phyloP scores from a whole-genome alignment of 2,797 vertebrate species.

The Staurois parvus region DNA sequence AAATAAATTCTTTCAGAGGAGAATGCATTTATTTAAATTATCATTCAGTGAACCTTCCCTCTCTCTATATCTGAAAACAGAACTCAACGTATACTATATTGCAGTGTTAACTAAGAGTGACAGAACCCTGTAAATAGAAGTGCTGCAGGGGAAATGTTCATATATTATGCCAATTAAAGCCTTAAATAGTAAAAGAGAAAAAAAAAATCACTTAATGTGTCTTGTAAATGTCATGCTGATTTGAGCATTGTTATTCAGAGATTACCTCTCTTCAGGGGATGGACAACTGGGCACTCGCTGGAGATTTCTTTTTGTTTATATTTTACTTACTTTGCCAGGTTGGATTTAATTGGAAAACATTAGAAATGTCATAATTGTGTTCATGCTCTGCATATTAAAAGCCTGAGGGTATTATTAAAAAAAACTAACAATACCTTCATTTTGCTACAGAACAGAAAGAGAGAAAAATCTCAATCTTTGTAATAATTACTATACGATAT shows the following conservation, averaged over 20 bases:
- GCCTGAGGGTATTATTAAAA: constrained; percentile 56
- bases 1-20: too few relatives aligned
- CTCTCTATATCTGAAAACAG: not conserved
- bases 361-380: constrained; percentile 54
- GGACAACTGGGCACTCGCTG: constrained; percentile 44
- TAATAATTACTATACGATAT: not conserved
- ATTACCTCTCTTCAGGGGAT: constrained; percentile 67
- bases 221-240: constrained; percentile 68
- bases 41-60: not conserved
- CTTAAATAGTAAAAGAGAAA: constrained; percentile 66
- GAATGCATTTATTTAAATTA: not conserved
- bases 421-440: constrained; percentile 29
- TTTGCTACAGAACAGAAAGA: constrained; percentile 50
- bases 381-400: constrained; percentile 40
- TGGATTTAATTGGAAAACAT: constrained; percentile 63
- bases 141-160: constrained; percentile 63
- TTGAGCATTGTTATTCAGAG: constrained; percentile 67
- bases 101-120: constrained; percentile 29
- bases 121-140: constrained; percentile 52
- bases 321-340: constrained; percentile 58
- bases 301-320: constrained; percentile 53
- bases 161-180: constrained; percentile 69
- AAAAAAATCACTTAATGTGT: constrained; percentile 70
- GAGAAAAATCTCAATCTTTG: not conserved
- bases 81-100: constrained; percentile 19